Evolutionary conservation across 2,888 invertebrate species (phyloP).

Genomic region (Dicyrtomina minuta): DNA sequence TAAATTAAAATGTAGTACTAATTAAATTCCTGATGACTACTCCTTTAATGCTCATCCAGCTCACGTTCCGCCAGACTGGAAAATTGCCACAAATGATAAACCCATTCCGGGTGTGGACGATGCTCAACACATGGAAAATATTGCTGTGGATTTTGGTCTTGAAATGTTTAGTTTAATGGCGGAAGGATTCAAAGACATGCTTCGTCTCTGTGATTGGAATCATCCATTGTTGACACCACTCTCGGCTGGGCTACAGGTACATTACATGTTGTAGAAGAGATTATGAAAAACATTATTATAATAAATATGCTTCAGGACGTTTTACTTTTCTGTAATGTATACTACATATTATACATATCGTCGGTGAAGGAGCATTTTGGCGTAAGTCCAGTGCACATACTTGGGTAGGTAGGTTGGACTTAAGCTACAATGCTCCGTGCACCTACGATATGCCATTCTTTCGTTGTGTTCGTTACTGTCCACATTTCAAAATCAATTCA

Average conservation of each 20-base stretch:
- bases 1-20: not conserved
- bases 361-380: too few relatives aligned
- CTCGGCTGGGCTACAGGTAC: slow-evolving; percentile 37
- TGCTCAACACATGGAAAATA: slow-evolving; percentile 29
- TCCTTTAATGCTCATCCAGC: not conserved
- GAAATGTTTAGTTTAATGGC: slow-evolving; percentile 36
- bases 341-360: not conserved
- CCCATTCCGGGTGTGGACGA: too few relatives aligned
- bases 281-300: not conserved
- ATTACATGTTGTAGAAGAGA: not conserved
- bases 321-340: not conserved
- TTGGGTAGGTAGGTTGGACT: too few relatives aligned
- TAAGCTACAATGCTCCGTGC: too few relatives aligned
- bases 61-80: slow-evolving; percentile 14
- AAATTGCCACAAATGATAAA: slow-evolving; percentile 14
- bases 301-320: not conserved
- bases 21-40: not conserved
- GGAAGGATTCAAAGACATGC: slow-evolving; percentile 17
- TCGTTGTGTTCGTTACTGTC: too few relatives aligned
- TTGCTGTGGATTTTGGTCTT: slow-evolving; percentile 32
- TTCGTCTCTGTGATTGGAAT: slow-evolving; percentile 39
- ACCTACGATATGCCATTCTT: too few relatives aligned
- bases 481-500: too few relatives aligned
- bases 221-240: slow-evolving; percentile 30
- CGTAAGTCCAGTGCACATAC: too few relatives aligned